phyloP scores from a whole-genome alignment of 35 echinoderm and acorn worm genomes.

The Diadema setosum region DNA sequence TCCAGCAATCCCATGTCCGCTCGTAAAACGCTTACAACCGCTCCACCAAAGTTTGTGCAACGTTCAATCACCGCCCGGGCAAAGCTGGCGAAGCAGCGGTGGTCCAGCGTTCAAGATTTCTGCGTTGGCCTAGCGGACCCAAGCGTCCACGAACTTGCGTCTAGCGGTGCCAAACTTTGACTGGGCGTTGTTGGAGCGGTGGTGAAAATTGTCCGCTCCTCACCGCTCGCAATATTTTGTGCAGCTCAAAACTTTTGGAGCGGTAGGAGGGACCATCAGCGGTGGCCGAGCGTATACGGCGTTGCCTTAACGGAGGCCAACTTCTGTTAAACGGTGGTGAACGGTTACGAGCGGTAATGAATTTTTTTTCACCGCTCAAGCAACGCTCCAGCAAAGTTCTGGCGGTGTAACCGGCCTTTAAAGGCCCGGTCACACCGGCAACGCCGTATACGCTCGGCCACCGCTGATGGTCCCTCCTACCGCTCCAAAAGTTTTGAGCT shows the following conservation, averaged over 20 bases:
- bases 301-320: conserved; percentile 5
- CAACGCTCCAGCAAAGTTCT: not conserved
- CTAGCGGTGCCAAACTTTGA: conserved; percentile 13
- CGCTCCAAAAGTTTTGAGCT: conserved; percentile 6
- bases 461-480: not conserved
- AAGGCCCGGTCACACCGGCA: too few relatives aligned
- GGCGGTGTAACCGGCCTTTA: not conserved
- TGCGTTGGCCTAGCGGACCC: not conserved
- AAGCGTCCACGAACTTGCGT: not conserved
- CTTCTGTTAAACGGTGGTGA: not conserved
- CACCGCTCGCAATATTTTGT: not conserved
- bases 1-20: conserved; percentile 3
- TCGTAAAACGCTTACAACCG: conserved; percentile 9
- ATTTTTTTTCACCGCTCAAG: not conserved
- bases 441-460: conserved; percentile 3
- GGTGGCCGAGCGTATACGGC: conserved; percentile 7
- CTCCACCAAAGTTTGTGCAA: conserved; percentile 4
- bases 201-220: not conserved
- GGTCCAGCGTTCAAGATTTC: conserved; percentile 9
- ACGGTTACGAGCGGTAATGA: not conserved
- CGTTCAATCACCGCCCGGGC: not conserved
- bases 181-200: not conserved
- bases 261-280: not conserved
- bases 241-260: not conserved
- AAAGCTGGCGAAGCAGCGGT: conserved; percentile 7